phyloP scores from a whole-genome alignment of 1,140 invertebrate genomes.

The Thalassaphorura encarpata region DNA sequence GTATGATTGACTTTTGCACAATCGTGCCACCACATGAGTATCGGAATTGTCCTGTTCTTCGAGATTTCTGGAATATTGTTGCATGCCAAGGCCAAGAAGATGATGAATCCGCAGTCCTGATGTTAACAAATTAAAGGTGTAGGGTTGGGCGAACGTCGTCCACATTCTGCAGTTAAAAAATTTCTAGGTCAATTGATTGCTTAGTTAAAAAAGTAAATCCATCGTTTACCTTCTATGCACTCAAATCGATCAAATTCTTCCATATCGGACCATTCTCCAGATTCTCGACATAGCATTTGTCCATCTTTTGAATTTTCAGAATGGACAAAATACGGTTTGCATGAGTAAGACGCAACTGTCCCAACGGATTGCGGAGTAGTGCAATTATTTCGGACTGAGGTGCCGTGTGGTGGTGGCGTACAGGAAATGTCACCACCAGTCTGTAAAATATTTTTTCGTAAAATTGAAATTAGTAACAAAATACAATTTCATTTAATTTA shows the following conservation, averaged over 20 bases:
- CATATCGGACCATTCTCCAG: not conserved
- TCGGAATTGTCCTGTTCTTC: not conserved
- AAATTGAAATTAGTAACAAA: too few species aligned
- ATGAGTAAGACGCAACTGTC: not conserved
- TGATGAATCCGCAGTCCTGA: not conserved
- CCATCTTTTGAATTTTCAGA: not conserved
- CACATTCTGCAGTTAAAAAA: too few species aligned
- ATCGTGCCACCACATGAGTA: conserved; percentile 1
- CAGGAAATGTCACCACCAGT: too few species aligned
- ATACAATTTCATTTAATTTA: too few species aligned
- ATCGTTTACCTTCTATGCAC: conserved; percentile 6
- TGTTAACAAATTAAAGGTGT: not conserved
- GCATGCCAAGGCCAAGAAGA: not conserved
- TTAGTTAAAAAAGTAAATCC: too few species aligned
- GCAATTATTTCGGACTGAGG: too few species aligned
- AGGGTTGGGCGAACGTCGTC: not conserved
- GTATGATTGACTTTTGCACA: not conserved
- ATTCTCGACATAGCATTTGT: not conserved
- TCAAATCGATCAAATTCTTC: not conserved
- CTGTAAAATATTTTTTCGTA: too few species aligned
- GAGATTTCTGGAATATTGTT: not conserved
- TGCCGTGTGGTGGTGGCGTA: too few species aligned
- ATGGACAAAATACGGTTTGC: not conserved
- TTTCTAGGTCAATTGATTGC: too few species aligned
- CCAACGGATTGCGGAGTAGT: not conserved